phyloP scores from a whole-genome alignment of 2,888 invertebrate species.

The Luperina nickerlii region DNA sequence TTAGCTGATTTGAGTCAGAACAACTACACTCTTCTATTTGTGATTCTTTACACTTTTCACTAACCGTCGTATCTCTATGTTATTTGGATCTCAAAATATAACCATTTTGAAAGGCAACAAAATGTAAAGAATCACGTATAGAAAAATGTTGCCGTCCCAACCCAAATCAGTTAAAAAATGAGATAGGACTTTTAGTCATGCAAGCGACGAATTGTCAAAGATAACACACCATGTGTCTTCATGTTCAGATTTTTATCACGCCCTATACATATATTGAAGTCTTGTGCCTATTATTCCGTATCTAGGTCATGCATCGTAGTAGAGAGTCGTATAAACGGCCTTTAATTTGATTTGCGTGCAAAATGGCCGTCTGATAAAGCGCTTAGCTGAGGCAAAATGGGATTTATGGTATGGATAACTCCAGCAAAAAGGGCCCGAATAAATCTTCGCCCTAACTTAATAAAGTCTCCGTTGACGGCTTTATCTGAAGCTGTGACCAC shows the following conservation, averaged over 20 bases:
- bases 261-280: slow-evolving; percentile 59
- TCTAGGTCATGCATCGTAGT: slow-evolving; percentile 77
- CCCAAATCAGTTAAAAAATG: no score
- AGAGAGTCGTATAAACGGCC: slow-evolving; percentile 78
- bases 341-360: slow-evolving; percentile 87
- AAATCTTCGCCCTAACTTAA: slow-evolving; percentile 87
- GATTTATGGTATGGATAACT: slow-evolving; percentile 87
- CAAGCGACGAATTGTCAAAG: slow-evolving; percentile 3
- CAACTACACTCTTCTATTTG: no score
- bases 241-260: slow-evolving; percentile 62
- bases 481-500: slow-evolving; percentile 82
- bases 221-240: slow-evolving; percentile 37
- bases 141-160: no score
- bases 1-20: no score
- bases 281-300: slow-evolving; percentile 65
- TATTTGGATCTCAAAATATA: no score
- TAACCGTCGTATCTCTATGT: no score
- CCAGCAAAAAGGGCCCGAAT: slow-evolving; percentile 84
- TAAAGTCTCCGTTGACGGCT: slow-evolving; percentile 85
- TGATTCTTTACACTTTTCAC: no score
- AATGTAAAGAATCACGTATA: no score
- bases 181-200: no score
- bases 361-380: slow-evolving; percentile 83
- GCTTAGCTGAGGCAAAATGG: slow-evolving; percentile 83
- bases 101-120: no score